Conservation (phyloP, 2,888 invertebrate species). For the Clitarchus hookeri region DNA sequence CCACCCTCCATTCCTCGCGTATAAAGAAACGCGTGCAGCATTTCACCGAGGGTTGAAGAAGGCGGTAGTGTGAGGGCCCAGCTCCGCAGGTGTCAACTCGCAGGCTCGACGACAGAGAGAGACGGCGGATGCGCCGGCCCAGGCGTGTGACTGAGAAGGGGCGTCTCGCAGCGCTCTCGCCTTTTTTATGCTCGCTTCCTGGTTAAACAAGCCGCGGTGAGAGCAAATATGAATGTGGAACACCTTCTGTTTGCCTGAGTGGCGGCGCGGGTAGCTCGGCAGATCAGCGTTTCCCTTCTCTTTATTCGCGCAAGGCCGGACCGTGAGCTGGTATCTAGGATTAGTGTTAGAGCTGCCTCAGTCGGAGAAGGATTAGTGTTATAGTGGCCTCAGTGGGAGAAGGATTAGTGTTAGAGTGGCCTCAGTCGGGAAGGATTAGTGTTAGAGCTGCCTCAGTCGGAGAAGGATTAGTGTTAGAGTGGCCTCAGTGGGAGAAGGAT, state of each 20-base stretch:
- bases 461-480: too few species aligned
- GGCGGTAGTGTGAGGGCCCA: conserved; percentile 11
- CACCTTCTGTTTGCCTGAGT: not conserved
- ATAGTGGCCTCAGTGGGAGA: too few species aligned
- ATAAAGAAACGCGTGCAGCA: conserved; percentile 38
- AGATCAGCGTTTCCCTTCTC: not conserved
- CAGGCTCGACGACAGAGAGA: conserved; percentile 34
- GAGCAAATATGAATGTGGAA: not conserved
- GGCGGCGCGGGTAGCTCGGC: not conserved
- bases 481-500: too few species aligned
- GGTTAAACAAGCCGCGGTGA: not conserved
- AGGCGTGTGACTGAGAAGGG: not conserved
- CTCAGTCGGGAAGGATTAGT: too few species aligned
- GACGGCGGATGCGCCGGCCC: too few species aligned
- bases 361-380: too few species aligned
- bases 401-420: too few species aligned
- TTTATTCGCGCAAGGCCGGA: not conserved
- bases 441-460: too few species aligned
- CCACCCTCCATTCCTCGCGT: conserved; percentile 33
- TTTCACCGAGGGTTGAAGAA: not conserved
- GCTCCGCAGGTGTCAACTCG: conserved; percentile 40
- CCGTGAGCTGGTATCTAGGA: not conserved
- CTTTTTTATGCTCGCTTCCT: conserved; percentile 29
- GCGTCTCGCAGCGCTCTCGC: conserved; percentile 3
- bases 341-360: not conserved